Conservation (phyloP, 2,113 vertebrate species). For the Urocitellus parryii region DNA sequence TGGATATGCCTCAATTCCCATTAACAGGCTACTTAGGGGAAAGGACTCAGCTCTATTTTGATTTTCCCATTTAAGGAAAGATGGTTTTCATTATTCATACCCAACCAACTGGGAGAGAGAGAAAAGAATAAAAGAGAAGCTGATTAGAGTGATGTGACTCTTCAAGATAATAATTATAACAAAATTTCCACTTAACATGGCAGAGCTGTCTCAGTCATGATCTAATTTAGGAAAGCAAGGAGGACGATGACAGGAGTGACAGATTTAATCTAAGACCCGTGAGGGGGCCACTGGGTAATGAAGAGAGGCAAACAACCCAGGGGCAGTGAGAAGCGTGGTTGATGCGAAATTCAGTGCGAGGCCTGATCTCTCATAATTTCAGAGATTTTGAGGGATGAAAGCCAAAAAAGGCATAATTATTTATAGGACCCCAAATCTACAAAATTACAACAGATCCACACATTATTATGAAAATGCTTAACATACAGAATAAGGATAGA, state of each 20-base stretch:
- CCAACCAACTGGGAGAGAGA: neutral
- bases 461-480: too few species aligned
- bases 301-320: constrained; percentile 29
- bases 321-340: neutral
- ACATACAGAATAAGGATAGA: too few species aligned
- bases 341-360: neutral
- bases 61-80: constrained; percentile 60
- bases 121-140: constrained; percentile 22
- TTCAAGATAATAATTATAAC: constrained; percentile 50
- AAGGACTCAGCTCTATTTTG: neutral
- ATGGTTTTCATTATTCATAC: constrained; percentile 45
- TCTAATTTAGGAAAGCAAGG: constrained; percentile 63
- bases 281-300: constrained; percentile 16
- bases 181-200: neutral
- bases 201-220: constrained; percentile 39
- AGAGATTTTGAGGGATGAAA: neutral
- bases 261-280: constrained; percentile 48
- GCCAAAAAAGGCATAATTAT: neutral
- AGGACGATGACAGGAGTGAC: constrained; percentile 32
- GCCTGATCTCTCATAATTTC: neutral
- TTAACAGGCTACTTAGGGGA: neutral
- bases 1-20: neutral
- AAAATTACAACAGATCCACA: too few species aligned
- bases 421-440: too few species aligned
- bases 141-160: neutral